phyloP scores from a whole-genome alignment of 2,113 vertebrate genomes.

The Haliaeetus leucogaster region DNA sequence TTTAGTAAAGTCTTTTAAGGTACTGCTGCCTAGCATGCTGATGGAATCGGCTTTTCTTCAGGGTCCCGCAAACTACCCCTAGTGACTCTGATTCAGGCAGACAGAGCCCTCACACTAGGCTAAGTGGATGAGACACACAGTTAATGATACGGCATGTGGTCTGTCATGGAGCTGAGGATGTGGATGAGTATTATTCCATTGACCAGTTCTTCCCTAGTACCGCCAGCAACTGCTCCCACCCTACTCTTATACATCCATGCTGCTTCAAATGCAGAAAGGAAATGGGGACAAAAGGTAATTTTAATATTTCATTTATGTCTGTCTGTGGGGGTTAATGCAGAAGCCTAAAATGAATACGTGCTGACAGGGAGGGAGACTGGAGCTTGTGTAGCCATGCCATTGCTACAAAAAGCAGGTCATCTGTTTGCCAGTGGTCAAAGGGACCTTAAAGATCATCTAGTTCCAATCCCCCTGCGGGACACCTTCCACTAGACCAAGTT shows the following conservation, averaged over 20 bases:
- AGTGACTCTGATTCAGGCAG: constrained; percentile 39
- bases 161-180: not conserved
- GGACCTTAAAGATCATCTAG: too few relatives aligned
- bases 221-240: not conserved
- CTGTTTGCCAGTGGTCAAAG: constrained; percentile 24
- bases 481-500: too few relatives aligned
- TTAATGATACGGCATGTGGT: constrained; percentile 24
- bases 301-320: constrained; percentile 66
- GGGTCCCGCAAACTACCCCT: not conserved
- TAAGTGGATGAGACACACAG: constrained; percentile 48
- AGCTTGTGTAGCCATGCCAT: not conserved
- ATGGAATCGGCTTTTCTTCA: constrained; percentile 8
- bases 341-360: constrained; percentile 48
- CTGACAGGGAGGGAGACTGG: not conserved
- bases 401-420: constrained; percentile 36
- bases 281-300: constrained; percentile 58
- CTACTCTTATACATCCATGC: not conserved
- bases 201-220: constrained; percentile 19
- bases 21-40: not conserved
- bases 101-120: not conserved
- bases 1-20: not conserved
- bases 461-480: too few relatives aligned
- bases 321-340: constrained; percentile 50
- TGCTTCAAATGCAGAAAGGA: not conserved
- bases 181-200: constrained; percentile 9